A percentile compares a stretch with the other conserved stretches of the same genome.
Conservation (phyloP, 2,888 invertebrate genomes). For the Petrolisthes cinctipes region DNA sequence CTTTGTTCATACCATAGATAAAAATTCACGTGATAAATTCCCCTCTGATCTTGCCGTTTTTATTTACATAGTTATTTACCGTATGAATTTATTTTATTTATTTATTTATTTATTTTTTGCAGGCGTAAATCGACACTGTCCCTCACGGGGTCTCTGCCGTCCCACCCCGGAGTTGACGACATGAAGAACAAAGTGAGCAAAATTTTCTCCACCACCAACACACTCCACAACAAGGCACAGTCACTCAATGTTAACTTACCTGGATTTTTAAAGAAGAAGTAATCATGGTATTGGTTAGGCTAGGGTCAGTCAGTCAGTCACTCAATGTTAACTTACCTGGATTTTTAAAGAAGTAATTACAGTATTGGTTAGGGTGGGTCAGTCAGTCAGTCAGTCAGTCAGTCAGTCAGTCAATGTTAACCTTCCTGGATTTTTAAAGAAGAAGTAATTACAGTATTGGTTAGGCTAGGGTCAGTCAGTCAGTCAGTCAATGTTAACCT, state of each 20-base stretch:
- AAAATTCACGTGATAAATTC: too few relatives aligned
- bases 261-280: conserved; percentile 41
- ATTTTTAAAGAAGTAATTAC: too few relatives aligned
- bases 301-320: too few relatives aligned
- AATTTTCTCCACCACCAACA: conserved; percentile 71
- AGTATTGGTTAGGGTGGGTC: too few relatives aligned
- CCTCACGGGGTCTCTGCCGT: conserved; percentile 31
- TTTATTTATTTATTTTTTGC: conserved; percentile 7
- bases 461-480: too few relatives aligned
- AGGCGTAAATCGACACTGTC: conserved; percentile 46
- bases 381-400: too few relatives aligned
- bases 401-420: not conserved
- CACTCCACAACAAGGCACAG: conserved; percentile 23
- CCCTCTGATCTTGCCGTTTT: too few relatives aligned
- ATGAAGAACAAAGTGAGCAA: conserved; percentile 75
- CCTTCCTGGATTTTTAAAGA: too few relatives aligned
- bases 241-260: conserved; percentile 44
- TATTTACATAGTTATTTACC: not conserved
- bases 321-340: too few relatives aligned
- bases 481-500: too few relatives aligned
- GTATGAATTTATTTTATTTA: not conserved
- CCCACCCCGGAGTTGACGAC: conserved; percentile 72
- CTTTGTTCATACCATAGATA: too few relatives aligned
- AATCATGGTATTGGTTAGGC: not conserved
- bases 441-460: too few relatives aligned